Conservation (phyloP, 1,140 invertebrate genomes). For the Papilio polytes region DNA sequence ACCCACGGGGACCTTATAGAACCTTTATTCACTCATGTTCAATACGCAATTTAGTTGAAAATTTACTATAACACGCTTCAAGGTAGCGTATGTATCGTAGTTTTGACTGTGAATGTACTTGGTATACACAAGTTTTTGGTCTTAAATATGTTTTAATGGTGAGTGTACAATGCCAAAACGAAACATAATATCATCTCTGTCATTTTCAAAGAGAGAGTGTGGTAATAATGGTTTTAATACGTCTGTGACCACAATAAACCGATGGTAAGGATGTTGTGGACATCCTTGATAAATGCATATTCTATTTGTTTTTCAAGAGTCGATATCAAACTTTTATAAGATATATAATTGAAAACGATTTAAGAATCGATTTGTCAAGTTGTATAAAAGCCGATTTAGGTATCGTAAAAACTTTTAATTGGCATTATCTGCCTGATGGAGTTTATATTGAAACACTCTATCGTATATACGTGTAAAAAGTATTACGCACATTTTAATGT, state of each 20-base stretch:
- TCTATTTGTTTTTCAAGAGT: background rate
- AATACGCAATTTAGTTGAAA: slow-evolving; percentile 50
- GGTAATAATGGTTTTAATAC: background rate
- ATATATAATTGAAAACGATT: background rate
- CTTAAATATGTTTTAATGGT: background rate
- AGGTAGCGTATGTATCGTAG: background rate
- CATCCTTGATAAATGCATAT: background rate
- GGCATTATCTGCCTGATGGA: background rate
- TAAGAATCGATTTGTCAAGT: background rate
- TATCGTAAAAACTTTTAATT: slow-evolving; percentile 30
- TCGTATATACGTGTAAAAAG: background rate
- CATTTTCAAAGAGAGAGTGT: background rate
- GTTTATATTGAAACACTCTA: background rate
- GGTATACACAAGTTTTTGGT: background rate
- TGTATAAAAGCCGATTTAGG: background rate
- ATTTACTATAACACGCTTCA: slow-evolving; percentile 27
- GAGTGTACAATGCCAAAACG: background rate
- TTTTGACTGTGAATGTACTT: background rate
- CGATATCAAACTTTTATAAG: background rate
- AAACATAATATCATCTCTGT: background rate
- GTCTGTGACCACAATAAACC: background rate
- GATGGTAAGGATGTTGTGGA: background rate
- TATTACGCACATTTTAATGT: slow-evolving; percentile 24
- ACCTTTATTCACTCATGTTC: slow-evolving; percentile 42
- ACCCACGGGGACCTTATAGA: slow-evolving; percentile 46